phyloP scores from a whole-genome alignment of 2,113 vertebrate species.

The Kobus ellipsiprymnus region DNA sequence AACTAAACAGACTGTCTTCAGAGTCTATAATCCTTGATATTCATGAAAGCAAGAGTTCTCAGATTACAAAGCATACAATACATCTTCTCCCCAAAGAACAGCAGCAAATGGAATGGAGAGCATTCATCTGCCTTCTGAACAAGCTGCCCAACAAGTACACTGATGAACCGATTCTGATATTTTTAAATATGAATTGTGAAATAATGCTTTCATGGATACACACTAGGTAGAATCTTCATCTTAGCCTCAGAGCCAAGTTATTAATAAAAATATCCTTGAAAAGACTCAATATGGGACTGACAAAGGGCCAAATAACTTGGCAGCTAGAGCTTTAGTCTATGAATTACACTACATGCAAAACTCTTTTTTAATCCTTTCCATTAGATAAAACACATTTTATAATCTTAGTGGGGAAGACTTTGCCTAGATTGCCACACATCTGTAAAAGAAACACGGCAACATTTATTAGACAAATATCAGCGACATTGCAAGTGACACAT shows the following conservation, averaged over 20 bases:
- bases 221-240: not conserved
- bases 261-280: not conserved
- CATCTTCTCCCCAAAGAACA: not conserved
- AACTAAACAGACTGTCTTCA: slow-evolving; percentile 23
- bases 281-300: not conserved
- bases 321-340: not conserved
- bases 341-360: not conserved
- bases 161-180: not conserved
- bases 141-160: not conserved
- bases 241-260: not conserved
- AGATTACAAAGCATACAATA: not conserved
- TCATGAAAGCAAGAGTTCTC: not conserved
- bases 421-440: not conserved
- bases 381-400: not conserved
- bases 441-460: not conserved
- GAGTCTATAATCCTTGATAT: not conserved
- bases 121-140: not conserved
- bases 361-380: not conserved
- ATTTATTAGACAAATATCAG: not conserved
- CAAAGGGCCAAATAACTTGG: not conserved
- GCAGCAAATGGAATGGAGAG: not conserved
- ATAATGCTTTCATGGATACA: not conserved
- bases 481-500: not conserved
- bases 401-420: not conserved
- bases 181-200: not conserved